phyloP scores from a whole-genome alignment of 1,140 invertebrate species.

The Conopomorpha cramerella region DNA sequence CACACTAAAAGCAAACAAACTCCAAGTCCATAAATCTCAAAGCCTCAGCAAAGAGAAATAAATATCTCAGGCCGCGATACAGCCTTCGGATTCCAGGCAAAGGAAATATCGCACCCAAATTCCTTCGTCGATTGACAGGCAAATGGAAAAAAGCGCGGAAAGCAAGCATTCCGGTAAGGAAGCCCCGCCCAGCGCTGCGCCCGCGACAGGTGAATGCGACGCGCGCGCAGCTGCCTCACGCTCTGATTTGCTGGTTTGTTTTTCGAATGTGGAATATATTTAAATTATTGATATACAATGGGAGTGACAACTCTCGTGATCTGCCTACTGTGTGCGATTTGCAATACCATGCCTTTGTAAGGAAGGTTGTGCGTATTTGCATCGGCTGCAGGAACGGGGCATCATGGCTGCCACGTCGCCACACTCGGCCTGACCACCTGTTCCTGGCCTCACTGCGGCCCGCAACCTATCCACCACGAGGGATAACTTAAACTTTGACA shows the following conservation, averaged over 20 bases:
- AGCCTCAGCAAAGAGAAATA: conserved; percentile 17
- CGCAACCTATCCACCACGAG: too few relatives aligned
- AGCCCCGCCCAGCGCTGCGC: conserved; percentile 30
- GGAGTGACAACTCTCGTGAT: conserved; percentile 13
- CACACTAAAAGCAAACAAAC: conserved; percentile 14
- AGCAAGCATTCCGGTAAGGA: conserved; percentile 18
- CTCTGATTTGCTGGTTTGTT: conserved; percentile 31
- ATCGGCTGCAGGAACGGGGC: too few relatives aligned
- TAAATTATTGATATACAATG: conserved; percentile 36
- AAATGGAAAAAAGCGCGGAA: conserved; percentile 41
- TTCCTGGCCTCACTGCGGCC: too few relatives aligned
- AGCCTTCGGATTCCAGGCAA: conserved; percentile 40
- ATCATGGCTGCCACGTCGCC: too few relatives aligned
- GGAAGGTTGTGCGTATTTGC: too few relatives aligned
- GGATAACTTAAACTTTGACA: too few relatives aligned
- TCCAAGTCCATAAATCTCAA: conserved; percentile 28
- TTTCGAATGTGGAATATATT: conserved; percentile 36
- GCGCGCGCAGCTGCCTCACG: conserved; percentile 27
- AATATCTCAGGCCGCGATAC: conserved; percentile 35
- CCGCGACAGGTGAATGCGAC: conserved; percentile 39
- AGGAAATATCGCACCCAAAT: conserved; percentile 56
- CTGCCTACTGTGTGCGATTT: too few relatives aligned
- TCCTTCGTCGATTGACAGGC: conserved; percentile 29
- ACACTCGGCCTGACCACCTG: too few relatives aligned
- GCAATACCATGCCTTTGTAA: too few relatives aligned